Percentiles rank a stretch among this genome's conserved stretches.
Evolutionary conservation across 2,797 vertebrate species (phyloP).

Genomic region (Coendou prehensilis): DNA sequence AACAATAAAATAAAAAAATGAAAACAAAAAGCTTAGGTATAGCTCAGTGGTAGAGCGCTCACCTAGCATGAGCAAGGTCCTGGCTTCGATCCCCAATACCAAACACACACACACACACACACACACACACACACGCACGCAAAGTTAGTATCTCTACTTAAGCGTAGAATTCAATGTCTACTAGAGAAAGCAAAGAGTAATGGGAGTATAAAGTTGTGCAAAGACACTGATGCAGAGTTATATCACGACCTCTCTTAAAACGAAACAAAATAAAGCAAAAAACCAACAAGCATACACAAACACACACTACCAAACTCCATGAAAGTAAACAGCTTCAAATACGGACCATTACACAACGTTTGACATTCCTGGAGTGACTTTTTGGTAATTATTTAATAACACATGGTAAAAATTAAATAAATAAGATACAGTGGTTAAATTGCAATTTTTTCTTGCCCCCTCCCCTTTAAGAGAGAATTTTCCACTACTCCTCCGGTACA

Average conservation of each 20-base stretch:
- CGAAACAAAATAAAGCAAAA: neutral
- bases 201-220: neutral
- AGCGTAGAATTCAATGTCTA: neutral
- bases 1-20: neutral
- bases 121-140: neutral
- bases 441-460: neutral
- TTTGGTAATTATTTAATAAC: constrained; percentile 69
- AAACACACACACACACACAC: neutral
- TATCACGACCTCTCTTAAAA: neutral
- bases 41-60: neutral
- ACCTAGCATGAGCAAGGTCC: too few relatives aligned
- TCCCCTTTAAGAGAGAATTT: constrained; percentile 57
- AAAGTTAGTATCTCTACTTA: neutral
- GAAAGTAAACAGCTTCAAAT: constrained; percentile 62
- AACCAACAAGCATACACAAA: neutral
- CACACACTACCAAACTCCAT: neutral
- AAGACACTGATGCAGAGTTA: neutral
- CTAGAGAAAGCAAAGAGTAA: neutral
- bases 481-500: constrained; percentile 51
- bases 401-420: constrained; percentile 57
- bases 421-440: constrained; percentile 10
- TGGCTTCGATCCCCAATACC: neutral
- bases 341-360: neutral
- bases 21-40: neutral
- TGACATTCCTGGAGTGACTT: constrained; percentile 50